A percentile compares a stretch with the other conserved stretches of the same genome.
phyloP scores from a whole-genome alignment of 2,113 vertebrate species.

The Zosterops pallidus region DNA sequence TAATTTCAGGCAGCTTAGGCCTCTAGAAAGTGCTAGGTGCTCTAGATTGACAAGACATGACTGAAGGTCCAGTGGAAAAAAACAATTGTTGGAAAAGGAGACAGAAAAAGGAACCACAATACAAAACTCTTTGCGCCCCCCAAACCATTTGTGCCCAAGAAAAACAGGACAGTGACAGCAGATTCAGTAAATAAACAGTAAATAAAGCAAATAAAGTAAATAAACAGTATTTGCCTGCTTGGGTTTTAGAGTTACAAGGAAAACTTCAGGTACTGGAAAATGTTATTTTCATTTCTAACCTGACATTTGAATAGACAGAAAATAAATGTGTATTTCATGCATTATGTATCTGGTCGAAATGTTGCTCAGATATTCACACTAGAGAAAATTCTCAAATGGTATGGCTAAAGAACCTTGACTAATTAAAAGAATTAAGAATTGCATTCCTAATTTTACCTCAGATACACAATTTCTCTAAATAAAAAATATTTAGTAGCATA shows the following conservation, averaged over 20 bases:
- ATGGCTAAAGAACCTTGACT: not conserved
- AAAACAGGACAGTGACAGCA: not conserved
- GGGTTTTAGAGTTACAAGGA: not conserved
- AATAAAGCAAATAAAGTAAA: not conserved
- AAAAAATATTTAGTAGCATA: not conserved
- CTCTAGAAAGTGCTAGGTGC: not conserved
- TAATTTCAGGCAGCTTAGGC: not conserved
- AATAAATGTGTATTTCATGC: not conserved
- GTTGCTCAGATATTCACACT: not conserved
- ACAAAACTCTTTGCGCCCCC: not conserved
- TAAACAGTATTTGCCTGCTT: not conserved
- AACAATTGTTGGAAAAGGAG: not conserved
- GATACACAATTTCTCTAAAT: not conserved
- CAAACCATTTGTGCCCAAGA: not conserved
- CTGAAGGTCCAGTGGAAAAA: not conserved
- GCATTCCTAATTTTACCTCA: not conserved
- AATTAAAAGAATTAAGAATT: too few relatives aligned
- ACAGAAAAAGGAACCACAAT: not conserved
- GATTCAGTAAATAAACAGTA: not conserved
- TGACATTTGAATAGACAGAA: not conserved
- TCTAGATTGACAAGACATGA: not conserved
- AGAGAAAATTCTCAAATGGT: not conserved
- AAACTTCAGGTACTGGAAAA: not conserved
- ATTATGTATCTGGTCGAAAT: not conserved
- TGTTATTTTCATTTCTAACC: not conserved